Evolutionary conservation across 2,113 vertebrate genomes (phyloP).

Genomic region (Okapia johnstoni): DNA sequence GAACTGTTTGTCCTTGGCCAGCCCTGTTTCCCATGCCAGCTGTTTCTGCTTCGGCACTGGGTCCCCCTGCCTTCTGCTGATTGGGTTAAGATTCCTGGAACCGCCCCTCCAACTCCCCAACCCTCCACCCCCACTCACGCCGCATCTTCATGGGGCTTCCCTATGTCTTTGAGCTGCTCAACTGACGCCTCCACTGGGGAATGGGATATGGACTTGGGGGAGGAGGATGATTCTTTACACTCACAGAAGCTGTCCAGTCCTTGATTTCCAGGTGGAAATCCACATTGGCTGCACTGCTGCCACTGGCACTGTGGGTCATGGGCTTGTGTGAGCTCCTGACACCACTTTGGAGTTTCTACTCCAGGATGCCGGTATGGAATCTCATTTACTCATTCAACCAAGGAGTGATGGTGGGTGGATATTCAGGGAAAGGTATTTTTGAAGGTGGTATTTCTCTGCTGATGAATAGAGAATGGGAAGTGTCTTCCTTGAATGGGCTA

Average conservation of each 20-base stretch:
- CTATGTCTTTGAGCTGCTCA: not conserved
- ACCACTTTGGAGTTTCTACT: not conserved
- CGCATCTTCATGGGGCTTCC: not conserved
- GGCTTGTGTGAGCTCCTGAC: not conserved
- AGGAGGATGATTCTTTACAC: not conserved
- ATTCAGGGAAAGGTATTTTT: not conserved
- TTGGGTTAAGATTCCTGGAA: not conserved
- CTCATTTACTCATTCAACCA: not conserved
- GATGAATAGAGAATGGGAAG: not conserved
- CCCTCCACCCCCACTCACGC: fast-evolving
- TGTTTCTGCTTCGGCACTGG: fast-evolving
- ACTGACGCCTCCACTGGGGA: not conserved
- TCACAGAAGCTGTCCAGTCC: not conserved
- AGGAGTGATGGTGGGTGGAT: not conserved
- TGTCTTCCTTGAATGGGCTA: not conserved
- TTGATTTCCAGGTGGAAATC: not conserved
- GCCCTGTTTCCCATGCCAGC: fast-evolving
- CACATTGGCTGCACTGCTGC: not conserved
- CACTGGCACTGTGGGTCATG: not conserved
- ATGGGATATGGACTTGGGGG: not conserved
- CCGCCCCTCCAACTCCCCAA: not conserved
- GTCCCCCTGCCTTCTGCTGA: not conserved
- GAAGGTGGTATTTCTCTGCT: not conserved
- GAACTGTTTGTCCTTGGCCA: too few relatives aligned
- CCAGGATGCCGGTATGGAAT: not conserved